Base-by-base conservation (phyloP, 2,888 invertebrate genomes). In the Plagodis pulveraria region DNA sequence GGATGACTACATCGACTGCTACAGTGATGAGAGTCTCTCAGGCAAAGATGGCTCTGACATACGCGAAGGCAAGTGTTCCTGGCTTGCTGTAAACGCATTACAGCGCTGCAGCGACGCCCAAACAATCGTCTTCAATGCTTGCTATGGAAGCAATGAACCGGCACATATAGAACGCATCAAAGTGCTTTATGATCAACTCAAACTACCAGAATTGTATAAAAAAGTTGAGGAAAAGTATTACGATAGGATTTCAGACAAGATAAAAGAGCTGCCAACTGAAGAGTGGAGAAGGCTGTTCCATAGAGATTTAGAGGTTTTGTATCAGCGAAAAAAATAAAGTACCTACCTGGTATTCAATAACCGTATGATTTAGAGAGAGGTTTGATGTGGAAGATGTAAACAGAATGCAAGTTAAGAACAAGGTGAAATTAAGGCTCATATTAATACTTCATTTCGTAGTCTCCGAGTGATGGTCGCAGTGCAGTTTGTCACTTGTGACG, bases 41-140 rank as follows among this genome's bases (percentile, higher is more conserved):
- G 99, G 99, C 0, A 99, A 99, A 93, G 87, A 94, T 11, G 97
- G 98, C 5, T 96, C 95, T 0, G 99, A 99, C 77, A 98, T 99
- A 69, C 94, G 96, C 80, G 97, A 98, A 75, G 98, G 98, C 44
- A 99, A 99, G 87, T 99, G 99, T 83, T 95, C 97, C 0, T 99
- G 99, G 99, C 88, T 98, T 41, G 95, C 97, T 0, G 97, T 98
- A 0, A 95, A 96, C 97, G 96, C 56, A 34, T 92, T 98, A 64
- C 95, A 97, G 82, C 93, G 95, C 48, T 96, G 95, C 12, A 95
- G 91, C 52, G 87, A 94, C 0, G 89, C 93, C 5, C 96, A 97
- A 74, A 93, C 93, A 56, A 64, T 69, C 5, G 79, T 83, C 36
- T 94, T 97, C 84, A 87, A 93, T 68, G 94, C 96, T 58, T 95